Evolutionary conservation across 2,113 vertebrate species (phyloP), one percentile per base, ranked within the genome.

Genomic region (Polypterus bichir): DNA sequence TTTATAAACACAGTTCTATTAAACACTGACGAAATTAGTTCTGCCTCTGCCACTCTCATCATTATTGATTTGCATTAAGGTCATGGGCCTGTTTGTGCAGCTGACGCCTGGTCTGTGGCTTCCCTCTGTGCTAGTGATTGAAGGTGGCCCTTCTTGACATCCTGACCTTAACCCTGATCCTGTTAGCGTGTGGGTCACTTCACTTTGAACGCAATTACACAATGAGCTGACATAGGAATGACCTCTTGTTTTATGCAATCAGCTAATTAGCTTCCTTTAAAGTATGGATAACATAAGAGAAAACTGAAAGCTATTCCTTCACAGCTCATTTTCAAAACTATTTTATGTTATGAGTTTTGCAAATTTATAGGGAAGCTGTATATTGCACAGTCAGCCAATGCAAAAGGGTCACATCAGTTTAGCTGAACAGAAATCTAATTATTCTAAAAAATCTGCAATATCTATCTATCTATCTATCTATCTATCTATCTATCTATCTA

Each of bases 191-290:
- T 59, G 74, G 83, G 84, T 86, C 84, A 81, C 76, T 84, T 88
- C 80, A 85, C 84, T 81, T 88, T 88, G 83, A 88, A 86, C 84
- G 79, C 84, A 88, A 88, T 88, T 86, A 88, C 86, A 86, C 81
- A 84, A 84, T 81, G 83, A 86, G 84, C 81, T 85, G 82, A 84
- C 78, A 83, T 84, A 80, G 81, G 79, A 71, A 73, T 80, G 80
- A 80, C 81, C 82, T 65, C 52, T 62, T 10, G 70, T 9, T 59
- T 57, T 78, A 70, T 78, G 77, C 70, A 77, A 76, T 79, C 77
- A 70, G 73, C 81, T 85, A 81, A 84, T 83, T 75, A 80, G 73
- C 9, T 11, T 9, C 54, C 9, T 55, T 3, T 9, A 55, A 10
- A 55, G 73, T 72, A 60, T 74, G 9, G 3, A 11, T 71, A 69